Conservation (phyloP, 2,113 vertebrate species). For the Ivindomyrus marchei region DNA sequence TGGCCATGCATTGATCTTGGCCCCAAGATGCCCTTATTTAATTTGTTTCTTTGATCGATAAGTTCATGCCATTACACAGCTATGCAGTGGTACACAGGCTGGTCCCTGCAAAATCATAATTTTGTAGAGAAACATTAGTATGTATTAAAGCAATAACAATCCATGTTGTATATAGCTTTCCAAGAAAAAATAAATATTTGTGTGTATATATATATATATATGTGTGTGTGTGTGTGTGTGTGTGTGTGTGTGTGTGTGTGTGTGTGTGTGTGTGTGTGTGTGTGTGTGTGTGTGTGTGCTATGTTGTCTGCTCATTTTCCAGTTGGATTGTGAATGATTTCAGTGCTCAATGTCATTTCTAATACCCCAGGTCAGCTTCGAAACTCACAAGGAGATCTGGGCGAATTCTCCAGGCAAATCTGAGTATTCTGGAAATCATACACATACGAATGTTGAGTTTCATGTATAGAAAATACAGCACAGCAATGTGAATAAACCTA, state of each 20-base stretch:
- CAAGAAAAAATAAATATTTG: not conserved
- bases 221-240: not conserved
- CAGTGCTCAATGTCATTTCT: not conserved
- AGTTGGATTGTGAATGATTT: not conserved
- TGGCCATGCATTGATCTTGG: not conserved
- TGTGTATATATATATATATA: not conserved
- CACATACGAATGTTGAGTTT: not conserved
- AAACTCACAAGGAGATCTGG: not conserved
- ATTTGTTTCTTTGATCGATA: not conserved
- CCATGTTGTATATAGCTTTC: not conserved
- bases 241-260: no score
- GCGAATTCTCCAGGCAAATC: not conserved
- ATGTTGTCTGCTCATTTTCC: not conserved
- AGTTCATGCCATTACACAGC: not conserved
- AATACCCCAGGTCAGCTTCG: not conserved
- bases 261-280: no score
- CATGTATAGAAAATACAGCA: not conserved
- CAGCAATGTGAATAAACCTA: not conserved
- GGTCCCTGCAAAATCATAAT: not conserved
- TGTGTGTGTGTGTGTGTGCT: not conserved
- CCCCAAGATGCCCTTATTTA: not conserved
- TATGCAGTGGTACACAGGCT: not conserved
- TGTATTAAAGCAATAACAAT: not conserved
- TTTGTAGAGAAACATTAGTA: not conserved
- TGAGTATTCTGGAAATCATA: not conserved